These are phyloP conservation scores for Melanotaenia parkinsoni DNA, from an alignment of 2,797 vertebrate genomes.

Conservation along the genomic window DNA sequence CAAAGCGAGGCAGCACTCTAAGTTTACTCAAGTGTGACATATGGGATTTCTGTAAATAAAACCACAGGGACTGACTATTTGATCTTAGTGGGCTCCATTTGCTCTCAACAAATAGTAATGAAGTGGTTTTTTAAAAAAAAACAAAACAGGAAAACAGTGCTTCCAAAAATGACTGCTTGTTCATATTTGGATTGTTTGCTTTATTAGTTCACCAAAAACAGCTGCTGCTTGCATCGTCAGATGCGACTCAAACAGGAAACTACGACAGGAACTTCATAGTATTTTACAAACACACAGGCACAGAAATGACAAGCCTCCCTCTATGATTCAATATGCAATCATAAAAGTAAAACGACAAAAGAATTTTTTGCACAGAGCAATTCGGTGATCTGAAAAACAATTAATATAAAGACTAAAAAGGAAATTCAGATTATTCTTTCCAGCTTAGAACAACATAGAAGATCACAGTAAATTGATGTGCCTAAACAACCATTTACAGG, in stretches of 20 bases:
- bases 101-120: not conserved
- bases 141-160: not conserved
- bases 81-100: not conserved
- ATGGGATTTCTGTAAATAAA: constrained; percentile 35
- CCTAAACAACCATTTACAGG: not conserved
- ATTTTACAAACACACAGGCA: constrained; percentile 68
- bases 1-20: constrained; percentile 13
- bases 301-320: constrained; percentile 53
- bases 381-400: constrained; percentile 6
- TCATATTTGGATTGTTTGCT: constrained; percentile 60
- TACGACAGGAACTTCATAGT: constrained; percentile 68
- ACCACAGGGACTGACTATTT: constrained; percentile 1
- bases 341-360: constrained; percentile 19
- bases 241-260: constrained; percentile 60
- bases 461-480: not conserved
- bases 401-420: not conserved
- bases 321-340: constrained; percentile 21
- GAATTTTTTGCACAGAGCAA: constrained; percentile 6
- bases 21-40: constrained; percentile 39
- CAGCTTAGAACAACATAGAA: not conserved
- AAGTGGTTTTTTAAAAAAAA: not conserved
- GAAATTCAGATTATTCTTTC: constrained; percentile 4
- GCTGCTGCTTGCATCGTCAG: constrained; percentile 44
- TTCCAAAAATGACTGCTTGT: constrained; percentile 21
- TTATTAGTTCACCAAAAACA: constrained; percentile 73